Base-by-base conservation (phyloP, 2,797 vertebrate genomes). In the Enteromius viviparus region DNA sequence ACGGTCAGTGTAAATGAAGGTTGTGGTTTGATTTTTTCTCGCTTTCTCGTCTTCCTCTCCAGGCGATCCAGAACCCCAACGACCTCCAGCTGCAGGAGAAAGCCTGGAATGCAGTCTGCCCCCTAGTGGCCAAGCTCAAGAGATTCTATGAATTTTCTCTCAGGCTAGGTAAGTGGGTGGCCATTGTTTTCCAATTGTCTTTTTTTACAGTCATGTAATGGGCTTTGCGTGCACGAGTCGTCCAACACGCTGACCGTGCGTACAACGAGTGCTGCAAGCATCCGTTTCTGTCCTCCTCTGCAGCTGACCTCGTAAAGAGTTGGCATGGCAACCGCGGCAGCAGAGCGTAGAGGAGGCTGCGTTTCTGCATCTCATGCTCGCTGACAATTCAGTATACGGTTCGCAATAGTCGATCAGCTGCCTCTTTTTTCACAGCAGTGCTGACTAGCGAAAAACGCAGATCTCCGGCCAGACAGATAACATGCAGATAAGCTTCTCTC, bases 111-210 rank as follows among this genome's bases (percentile, higher is more conserved):
- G 96, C 96, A 4, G 96, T 97, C 85, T 97, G 96, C 89, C 96
- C 96, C 64, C 92, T 97, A 23, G 96, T 97, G 89, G 95, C 96
- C 87, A 97, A 97, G 87, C 95, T 97, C 88, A 97, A 97, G 87
- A 93, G 96, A 21, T 97, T 97, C 91, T 97, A 97, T 0, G 96
- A 97, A 92, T 97, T 97, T 88, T 97, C 96, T 26, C 95, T 97
- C 45, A 89, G 96, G 83, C 91, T 97, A 90, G 96, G 96, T 97
- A 87, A 93, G 95, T 84, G 26, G 75, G 42, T 81, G 40, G 40
- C 23, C 47, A 47, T n/a, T 29, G 19, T 58, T 71, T 80, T 66
- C 8, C 55, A 34, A n/a, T 40, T n/a, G 21, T 17, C 10, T 37
- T 60, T 55, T 76, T 78, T 62, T 19, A 14, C 47, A 70, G 45